Base-by-base conservation (phyloP, 2,888 invertebrate species). In the Lathronympha strigana region DNA sequence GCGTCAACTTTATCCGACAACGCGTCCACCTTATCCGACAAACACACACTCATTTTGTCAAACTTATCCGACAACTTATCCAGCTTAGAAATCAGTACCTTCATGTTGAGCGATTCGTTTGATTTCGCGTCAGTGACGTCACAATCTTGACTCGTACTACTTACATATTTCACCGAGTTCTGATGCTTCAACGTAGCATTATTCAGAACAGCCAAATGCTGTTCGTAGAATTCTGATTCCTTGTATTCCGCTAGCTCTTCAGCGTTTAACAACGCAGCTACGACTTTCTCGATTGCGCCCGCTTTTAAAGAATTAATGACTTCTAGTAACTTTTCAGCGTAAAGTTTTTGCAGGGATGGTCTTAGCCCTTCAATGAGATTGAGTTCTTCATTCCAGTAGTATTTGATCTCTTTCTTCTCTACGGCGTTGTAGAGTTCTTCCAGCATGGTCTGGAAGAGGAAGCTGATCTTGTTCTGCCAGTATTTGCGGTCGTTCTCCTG, bases 301-400 rank as follows among this genome's bases (percentile, higher is more conserved):
- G 76, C 70, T 11, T 87, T 82, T 0, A 93, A 81, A 11, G 84
- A 80, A 0, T 76, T 73, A 0, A 93, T 75, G 0, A 93, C 87
- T 2, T 78, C 77, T 31, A 81, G 84, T 38, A 93, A 67, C 64
- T 82, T 84, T 4, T 83, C 81, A 4, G 76, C 73, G 63, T 92
- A 90, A 0, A 83, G 71, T 15, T 76, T 76, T 43, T 83, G 78
- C 0, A 84, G 69, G 0, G 76, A 75, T 0, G 79, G 76, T 21
- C 82, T 85, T 2, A 93, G 68, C 6, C 82, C 74, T 0, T 77
- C 82, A 0, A 90, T 84, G 11, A 90, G 76, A 66, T 90, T 90
- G 67, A 87, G 81, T 0, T 80, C 73, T 11, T 79, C 67, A 40
- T 90, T 80, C 90, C 90, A 90, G 66, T 82, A 90, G 74, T 86